Evolutionary conservation across 2,888 invertebrate species (phyloP).

Genomic region (Emesis russula): DNA sequence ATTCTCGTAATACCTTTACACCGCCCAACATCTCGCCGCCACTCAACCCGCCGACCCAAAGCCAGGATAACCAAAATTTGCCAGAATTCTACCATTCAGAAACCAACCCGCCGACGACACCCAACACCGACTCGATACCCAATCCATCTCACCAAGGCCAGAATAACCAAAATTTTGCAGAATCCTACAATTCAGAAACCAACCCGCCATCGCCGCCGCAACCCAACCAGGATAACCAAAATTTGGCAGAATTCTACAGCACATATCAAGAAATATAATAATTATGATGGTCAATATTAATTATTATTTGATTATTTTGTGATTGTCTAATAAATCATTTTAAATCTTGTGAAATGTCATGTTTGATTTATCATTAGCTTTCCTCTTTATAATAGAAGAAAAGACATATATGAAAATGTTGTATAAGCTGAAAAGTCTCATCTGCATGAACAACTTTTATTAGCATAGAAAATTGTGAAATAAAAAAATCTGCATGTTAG

Average conservation of each 20-base stretch:
- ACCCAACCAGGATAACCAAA: slow-evolving; percentile 12
- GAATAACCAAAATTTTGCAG: slow-evolving; percentile 15
- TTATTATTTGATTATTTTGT: slow-evolving; percentile 15
- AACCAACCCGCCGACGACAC: slow-evolving; percentile 15
- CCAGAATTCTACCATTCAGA: slow-evolving; percentile 12
- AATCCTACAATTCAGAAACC: slow-evolving; percentile 15
- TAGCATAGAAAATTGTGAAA: slow-evolving; percentile 15
- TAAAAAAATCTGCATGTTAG: slow-evolving; percentile 15
- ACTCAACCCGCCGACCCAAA: slow-evolving; percentile 15
- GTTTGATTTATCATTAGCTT: slow-evolving; percentile 15
- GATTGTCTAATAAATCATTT: slow-evolving; percentile 15
- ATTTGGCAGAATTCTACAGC: slow-evolving; percentile 15
- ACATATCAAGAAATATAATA: slow-evolving; percentile 15
- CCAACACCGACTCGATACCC: slow-evolving; percentile 15
- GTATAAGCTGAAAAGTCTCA: slow-evolving; percentile 11
- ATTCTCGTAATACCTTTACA: too few relatives aligned
- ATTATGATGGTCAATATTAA: slow-evolving; percentile 15
- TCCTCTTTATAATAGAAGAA: slow-evolving; percentile 15
- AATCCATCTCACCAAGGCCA: slow-evolving; percentile 15
- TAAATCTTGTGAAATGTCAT: slow-evolving; percentile 15
- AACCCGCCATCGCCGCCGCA: slow-evolving; percentile 15
- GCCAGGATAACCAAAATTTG: slow-evolving; percentile 15
- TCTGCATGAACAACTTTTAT: slow-evolving; percentile 15
- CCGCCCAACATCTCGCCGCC: neutral
- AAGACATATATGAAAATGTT: slow-evolving; percentile 15